Evolutionary conservation across 2,888 invertebrate genomes (phyloP).

Genomic region (Gari tellinella): DNA sequence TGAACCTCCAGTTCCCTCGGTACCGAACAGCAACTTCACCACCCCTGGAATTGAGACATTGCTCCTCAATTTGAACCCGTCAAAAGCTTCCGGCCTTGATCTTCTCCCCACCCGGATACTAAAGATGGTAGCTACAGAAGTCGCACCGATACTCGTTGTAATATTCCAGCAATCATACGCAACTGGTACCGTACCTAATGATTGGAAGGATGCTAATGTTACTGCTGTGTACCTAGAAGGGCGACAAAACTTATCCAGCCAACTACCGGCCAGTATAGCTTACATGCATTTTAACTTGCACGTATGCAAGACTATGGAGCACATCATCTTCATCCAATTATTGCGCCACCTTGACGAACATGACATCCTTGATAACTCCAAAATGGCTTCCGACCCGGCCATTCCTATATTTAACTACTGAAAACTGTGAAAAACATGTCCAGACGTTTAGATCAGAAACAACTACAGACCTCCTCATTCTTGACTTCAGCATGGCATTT

Average conservation of each 20-base stretch:
- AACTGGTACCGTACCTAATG: too few relatives aligned
- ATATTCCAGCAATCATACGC: too few relatives aligned
- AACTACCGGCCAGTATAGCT: too few relatives aligned
- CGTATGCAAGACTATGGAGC: too few relatives aligned
- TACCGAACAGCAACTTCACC: conserved; percentile 20
- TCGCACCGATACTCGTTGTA: too few relatives aligned
- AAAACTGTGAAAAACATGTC: conserved; percentile 3
- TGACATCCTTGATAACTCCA: too few relatives aligned
- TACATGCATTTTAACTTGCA: conserved; percentile 15
- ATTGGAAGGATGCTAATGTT: too few relatives aligned
- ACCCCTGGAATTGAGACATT: conserved; percentile 22
- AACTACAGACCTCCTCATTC: conserved; percentile 15
- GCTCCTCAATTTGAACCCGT: too few relatives aligned
- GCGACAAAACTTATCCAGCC: conserved; percentile 21
- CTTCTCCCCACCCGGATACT: too few relatives aligned
- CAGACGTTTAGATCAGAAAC: conserved; percentile 7
- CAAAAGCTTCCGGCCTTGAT: too few relatives aligned
- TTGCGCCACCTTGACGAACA: conserved; percentile 17
- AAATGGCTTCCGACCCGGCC: conserved; percentile 24
- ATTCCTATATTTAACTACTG: conserved; percentile 17
- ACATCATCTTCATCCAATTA: conserved; percentile 7
- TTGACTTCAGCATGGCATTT: conserved; percentile 31
- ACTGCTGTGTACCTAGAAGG: conserved; percentile 20
- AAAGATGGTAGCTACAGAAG: too few relatives aligned
- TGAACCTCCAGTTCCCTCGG: conserved; percentile 5